A percentile compares a stretch with the other conserved stretches of the same genome.
Conservation (phyloP, 2,888 invertebrate species). For the Lasioglossum morio region DNA sequence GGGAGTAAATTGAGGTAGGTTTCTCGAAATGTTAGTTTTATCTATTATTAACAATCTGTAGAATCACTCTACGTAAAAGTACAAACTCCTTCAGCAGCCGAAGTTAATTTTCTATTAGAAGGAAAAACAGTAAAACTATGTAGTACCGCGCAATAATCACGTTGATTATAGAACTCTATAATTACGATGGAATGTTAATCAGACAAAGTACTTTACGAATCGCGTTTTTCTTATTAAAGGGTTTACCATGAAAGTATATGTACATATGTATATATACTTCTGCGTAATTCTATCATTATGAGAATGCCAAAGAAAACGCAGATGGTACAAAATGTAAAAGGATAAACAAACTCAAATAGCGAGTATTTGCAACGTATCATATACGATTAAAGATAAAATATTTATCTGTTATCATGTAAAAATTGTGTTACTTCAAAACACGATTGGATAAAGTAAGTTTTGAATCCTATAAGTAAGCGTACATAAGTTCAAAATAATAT, state of each 20-base stretch:
- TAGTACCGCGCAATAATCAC: background rate
- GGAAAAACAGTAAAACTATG: background rate
- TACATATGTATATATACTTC: background rate
- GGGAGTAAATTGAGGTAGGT: background rate
- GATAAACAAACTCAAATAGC: background rate
- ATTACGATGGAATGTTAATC: constrained; percentile 26
- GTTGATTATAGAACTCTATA: constrained; percentile 9
- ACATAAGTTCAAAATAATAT: background rate
- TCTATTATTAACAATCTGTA: background rate
- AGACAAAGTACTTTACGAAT: constrained; percentile 3
- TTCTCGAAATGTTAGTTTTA: background rate
- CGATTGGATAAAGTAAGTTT: background rate
- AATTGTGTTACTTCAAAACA: background rate
- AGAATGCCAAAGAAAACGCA: constrained; percentile 14
- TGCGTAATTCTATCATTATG: constrained; percentile 2
- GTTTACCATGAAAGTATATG: background rate
- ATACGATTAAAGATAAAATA: background rate
- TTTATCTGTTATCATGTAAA: background rate
- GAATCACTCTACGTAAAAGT: background rate
- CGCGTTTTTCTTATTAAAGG: constrained; percentile 8
- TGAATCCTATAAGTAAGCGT: background rate
- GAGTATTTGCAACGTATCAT: background rate
- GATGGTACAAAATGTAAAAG: constrained; percentile 6
- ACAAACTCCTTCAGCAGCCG: background rate
- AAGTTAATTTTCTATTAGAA: constrained; percentile 10